These are phyloP conservation scores for Vulpes vulpes DNA, from an alignment of 2,113 vertebrate genomes.

Conservation along the genomic window DNA sequence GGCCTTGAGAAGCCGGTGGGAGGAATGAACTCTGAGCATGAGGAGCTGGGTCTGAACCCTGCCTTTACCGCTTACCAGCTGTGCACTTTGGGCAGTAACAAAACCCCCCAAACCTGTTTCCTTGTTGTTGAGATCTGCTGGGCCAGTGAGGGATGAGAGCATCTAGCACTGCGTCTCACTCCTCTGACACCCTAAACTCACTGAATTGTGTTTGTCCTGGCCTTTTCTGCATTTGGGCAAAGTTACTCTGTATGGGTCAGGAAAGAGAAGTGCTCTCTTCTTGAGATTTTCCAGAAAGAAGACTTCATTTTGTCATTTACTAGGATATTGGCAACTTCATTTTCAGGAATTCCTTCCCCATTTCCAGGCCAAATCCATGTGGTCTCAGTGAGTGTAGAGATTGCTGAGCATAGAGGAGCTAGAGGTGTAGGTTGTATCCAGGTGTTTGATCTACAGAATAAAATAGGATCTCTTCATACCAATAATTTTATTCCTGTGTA, in stretches of 20 bases:
- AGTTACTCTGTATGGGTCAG: neutral
- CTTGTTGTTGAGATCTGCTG: neutral
- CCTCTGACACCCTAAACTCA: neutral
- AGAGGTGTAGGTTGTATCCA: neutral
- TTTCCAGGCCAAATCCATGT: conserved; percentile 9
- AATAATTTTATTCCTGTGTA: neutral
- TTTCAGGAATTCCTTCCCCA: neutral
- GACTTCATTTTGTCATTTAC: neutral
- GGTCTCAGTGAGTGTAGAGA: neutral
- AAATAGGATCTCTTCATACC: neutral
- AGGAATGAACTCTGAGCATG: neutral
- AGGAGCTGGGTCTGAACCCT: neutral
- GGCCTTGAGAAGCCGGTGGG: neutral
- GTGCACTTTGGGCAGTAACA: neutral
- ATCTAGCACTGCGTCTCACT: neutral
- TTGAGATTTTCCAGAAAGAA: conserved; percentile 11
- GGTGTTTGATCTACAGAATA: neutral
- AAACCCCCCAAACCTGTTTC: neutral
- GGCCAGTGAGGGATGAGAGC: neutral
- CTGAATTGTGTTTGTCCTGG: neutral
- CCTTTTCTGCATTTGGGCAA: neutral
- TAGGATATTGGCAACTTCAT: conserved; percentile 2
- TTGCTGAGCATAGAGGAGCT: neutral
- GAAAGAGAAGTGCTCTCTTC: conserved; percentile 17
- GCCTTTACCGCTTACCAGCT: neutral